A percentile compares a stretch with the other conserved stretches of the same genome.
Evolutionary conservation across 2,113 vertebrate species (phyloP).

Genomic region (Ailuropoda melanoleuca): DNA sequence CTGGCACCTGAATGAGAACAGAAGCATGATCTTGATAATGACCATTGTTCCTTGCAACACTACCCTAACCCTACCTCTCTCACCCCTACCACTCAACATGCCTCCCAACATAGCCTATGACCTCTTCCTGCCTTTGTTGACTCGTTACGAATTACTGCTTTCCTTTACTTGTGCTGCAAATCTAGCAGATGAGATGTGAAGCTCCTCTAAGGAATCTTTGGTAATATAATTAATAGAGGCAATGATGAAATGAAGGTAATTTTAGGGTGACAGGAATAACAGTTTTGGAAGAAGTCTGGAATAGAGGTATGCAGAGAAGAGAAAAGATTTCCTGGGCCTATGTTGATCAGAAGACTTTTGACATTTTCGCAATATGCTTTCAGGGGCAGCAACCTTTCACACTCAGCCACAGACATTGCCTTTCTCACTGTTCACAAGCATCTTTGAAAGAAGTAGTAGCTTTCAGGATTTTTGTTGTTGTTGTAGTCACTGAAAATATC

Average conservation of each 20-base stretch:
- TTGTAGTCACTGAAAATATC: background rate
- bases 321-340: background rate
- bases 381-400: background rate
- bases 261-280: background rate
- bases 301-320: background rate
- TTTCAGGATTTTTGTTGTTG: background rate
- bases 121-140: background rate
- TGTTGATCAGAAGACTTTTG: background rate
- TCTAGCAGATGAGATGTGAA: background rate
- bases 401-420: accelerated
- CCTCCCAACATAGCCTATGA: too few species aligned
- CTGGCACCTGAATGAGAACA: background rate
- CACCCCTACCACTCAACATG: accelerated
- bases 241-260: background rate
- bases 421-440: background rate
- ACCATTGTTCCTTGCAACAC: accelerated
- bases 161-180: background rate
- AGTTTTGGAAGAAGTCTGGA: background rate
- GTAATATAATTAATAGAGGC: background rate
- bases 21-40: background rate
- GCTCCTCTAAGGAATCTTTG: background rate
- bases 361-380: background rate
- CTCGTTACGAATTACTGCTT: background rate
- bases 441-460: background rate
- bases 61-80: accelerated